Evolutionary conservation across 1,140 invertebrate species (phyloP).

Genomic region (Drosophila bipectinata): DNA sequence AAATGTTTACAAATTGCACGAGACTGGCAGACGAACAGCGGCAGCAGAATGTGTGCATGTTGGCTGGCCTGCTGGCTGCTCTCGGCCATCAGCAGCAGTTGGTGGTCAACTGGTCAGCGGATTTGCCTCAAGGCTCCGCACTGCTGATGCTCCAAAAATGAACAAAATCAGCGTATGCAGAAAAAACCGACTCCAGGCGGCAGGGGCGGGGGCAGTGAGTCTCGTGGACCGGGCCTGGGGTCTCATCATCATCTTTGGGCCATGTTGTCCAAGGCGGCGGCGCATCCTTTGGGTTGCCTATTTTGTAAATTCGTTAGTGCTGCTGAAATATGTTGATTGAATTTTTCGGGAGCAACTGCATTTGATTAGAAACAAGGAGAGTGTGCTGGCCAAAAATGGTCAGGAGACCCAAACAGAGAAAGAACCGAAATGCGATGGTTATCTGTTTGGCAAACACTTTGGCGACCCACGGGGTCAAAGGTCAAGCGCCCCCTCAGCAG

Average conservation of each 20-base stretch:
- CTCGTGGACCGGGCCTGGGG: constrained; percentile 11
- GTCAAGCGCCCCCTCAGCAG: constrained; percentile 34
- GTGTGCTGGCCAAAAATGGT: constrained; percentile 43
- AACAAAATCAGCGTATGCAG: constrained; percentile 70
- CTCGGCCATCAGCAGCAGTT: constrained; percentile 23
- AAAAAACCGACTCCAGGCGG: background rate
- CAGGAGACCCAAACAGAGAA: constrained; percentile 18
- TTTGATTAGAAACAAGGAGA: constrained; percentile 74
- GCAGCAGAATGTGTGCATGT: background rate
- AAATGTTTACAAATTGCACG: constrained; percentile 81
- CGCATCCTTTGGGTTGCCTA: constrained; percentile 82
- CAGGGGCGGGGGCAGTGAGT: constrained; percentile 20
- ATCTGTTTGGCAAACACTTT: constrained; percentile 34
- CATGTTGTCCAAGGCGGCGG: constrained; percentile 41
- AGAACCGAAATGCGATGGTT: constrained; percentile 51
- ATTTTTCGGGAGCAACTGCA: constrained; percentile 82
- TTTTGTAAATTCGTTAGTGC: constrained; percentile 84
- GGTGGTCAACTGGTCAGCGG: constrained; percentile 64
- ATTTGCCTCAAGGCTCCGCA: constrained; percentile 61
- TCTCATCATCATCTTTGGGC: constrained; percentile 60
- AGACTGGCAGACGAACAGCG: constrained; percentile 51
- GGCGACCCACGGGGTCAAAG: constrained; percentile 47
- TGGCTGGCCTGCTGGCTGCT: constrained; percentile 21
- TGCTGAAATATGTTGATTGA: constrained; percentile 83
- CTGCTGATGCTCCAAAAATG: constrained; percentile 69